Evolutionary conservation across 1,140 invertebrate species (phyloP).

Genomic region (Bicyclus anynana): DNA sequence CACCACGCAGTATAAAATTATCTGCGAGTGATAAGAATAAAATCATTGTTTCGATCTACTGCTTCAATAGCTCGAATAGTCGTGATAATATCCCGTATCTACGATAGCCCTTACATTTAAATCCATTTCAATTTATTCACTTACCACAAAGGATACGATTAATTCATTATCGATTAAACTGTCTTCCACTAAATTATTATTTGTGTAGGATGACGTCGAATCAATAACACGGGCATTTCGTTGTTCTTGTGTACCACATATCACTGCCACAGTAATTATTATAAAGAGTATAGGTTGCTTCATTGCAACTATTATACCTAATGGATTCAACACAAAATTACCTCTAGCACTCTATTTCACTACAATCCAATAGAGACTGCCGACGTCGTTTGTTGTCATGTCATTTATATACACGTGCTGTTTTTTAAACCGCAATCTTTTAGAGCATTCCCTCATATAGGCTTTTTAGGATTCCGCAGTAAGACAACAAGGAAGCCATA

Average conservation of each 20-base stretch:
- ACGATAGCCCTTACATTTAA: too few species aligned
- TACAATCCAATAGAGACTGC: not conserved
- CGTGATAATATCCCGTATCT: too few species aligned
- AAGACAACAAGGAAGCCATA: too few species aligned
- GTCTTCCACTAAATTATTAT: not conserved
- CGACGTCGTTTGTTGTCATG: not conserved
- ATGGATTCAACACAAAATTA: too few species aligned
- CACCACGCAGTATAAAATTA: too few species aligned
- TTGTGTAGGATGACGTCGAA: not conserved
- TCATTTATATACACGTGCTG: not conserved
- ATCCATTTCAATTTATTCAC: slow-evolving; percentile 12
- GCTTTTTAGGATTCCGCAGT: not conserved
- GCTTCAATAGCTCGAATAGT: too few species aligned
- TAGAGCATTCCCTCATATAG: not conserved
- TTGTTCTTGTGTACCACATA: not conserved
- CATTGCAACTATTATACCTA: not conserved
- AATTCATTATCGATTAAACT: slow-evolving; percentile 20
- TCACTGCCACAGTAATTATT: not conserved
- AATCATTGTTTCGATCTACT: too few species aligned
- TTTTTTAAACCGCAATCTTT: not conserved
- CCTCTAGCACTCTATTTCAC: not conserved
- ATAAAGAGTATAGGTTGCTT: not conserved
- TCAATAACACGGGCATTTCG: not conserved
- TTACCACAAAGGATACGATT: slow-evolving; percentile 46
- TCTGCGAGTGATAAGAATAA: too few species aligned